A percentile compares a stretch with the other conserved stretches of the same genome.
phyloP scores from a whole-genome alignment of 1,140 invertebrate genomes.

The Diabrotica undecimpunctata region DNA sequence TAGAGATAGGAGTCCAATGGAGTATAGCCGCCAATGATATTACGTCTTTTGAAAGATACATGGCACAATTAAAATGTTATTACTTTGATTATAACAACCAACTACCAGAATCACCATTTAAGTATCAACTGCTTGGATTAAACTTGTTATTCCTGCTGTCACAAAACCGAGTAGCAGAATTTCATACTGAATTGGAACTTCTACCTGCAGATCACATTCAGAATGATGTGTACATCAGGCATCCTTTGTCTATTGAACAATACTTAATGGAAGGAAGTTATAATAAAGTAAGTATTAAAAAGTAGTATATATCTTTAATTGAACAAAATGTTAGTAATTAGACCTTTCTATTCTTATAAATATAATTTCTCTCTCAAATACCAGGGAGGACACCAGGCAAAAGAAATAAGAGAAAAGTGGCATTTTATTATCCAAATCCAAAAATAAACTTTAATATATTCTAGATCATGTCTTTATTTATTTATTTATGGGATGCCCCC shows the following conservation, averaged over 20 bases:
- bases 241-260: conserved; percentile 94
- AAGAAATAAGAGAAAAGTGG: too few relatives aligned
- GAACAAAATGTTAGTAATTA: too few relatives aligned
- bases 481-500: too few relatives aligned
- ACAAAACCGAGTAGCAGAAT: conserved; percentile 96
- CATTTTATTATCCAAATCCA: too few relatives aligned
- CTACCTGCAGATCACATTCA: conserved; percentile 91
- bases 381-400: too few relatives aligned
- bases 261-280: conserved; percentile 99
- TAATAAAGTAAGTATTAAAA: conserved; percentile 71
- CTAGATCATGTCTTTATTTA: too few relatives aligned
- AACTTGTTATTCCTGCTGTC: conserved; percentile 95
- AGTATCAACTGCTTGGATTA: conserved; percentile 92
- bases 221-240: conserved; percentile 90
- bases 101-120: conserved; percentile 88
- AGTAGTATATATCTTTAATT: accelerated
- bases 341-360: too few relatives aligned
- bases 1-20: conserved; percentile 96
- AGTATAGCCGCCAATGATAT: conserved; percentile 89
- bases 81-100: conserved; percentile 93
- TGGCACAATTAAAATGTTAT: conserved; percentile 95
- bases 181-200: conserved; percentile 96
- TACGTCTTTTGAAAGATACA: conserved; percentile 81
- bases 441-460: too few relatives aligned
- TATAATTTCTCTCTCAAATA: too few relatives aligned